These are phyloP conservation scores for Tachysurus fulvidraco DNA, from an alignment of 2,113 vertebrate genomes.

Conservation along the genomic window DNA sequence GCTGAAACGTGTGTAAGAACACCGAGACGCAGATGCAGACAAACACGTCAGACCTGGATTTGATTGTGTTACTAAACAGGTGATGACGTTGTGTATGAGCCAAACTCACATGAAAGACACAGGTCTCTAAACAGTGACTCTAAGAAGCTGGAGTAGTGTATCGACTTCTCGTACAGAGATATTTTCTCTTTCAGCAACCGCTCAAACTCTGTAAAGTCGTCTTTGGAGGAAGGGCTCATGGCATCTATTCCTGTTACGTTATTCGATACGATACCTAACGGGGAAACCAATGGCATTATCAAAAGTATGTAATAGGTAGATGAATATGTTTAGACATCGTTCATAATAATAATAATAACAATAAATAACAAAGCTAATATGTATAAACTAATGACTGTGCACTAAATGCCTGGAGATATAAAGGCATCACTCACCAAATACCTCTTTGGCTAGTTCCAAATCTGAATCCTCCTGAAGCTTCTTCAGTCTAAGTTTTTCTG, in stretches of 20 bases:
- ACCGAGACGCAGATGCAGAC: background rate
- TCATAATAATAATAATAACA: background rate
- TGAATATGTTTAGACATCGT: background rate
- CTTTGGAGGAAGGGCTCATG: constrained; percentile 94
- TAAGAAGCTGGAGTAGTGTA: constrained; percentile 91
- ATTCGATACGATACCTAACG: constrained; percentile 78
- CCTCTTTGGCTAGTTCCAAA: constrained; percentile 92
- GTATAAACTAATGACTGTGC: no score
- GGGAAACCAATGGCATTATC: background rate
- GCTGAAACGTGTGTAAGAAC: background rate
- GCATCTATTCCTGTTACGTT: constrained; percentile 87
- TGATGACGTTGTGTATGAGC: background rate
- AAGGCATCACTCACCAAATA: constrained; percentile 81
- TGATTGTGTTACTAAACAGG: background rate
- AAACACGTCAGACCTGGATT: background rate
- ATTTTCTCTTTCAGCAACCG: constrained; percentile 95
- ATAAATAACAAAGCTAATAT: background rate
- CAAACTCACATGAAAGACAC: constrained; percentile 90
- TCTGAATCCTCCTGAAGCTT: constrained; percentile 93
- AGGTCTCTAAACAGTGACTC: constrained; percentile 92
- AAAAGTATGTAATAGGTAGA: background rate
- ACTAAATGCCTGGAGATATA: no score
- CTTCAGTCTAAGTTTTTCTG: constrained; percentile 88
- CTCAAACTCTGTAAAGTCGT: constrained; percentile 97
- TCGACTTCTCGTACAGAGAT: constrained; percentile 88